Conservation (phyloP, 37 sponge, comb jelly and placozoan species). For the Dysidea cf. avara region DNA sequence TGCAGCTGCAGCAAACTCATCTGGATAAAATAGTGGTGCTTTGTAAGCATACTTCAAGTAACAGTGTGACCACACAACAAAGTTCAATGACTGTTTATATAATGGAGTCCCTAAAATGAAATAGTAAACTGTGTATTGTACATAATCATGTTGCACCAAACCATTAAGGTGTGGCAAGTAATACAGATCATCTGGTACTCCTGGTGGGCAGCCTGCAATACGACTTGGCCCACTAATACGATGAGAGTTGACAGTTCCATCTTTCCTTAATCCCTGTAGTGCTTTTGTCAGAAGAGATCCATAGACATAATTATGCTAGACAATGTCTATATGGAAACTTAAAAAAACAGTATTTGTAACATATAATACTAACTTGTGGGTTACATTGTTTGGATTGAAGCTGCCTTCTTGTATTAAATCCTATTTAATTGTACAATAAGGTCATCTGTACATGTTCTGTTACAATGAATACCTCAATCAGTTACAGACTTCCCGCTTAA, state of each 20-base stretch:
- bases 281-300: constrained; percentile 8
- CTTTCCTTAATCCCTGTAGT: constrained; percentile 15
- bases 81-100: constrained; percentile 9
- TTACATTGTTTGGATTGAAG: too few species aligned
- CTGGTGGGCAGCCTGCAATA: constrained; percentile 26
- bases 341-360: too few species aligned
- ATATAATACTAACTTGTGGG: too few species aligned
- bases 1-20: constrained; percentile 23
- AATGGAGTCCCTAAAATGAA: constrained; percentile 3
- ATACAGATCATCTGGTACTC: constrained; percentile 42
- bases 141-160: not conserved
- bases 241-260: constrained; percentile 40
- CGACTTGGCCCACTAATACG: not conserved
- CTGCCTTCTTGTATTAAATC: too few species aligned
- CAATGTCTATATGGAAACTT: constrained; percentile 22
- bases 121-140: too few species aligned
- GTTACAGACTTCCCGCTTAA: too few species aligned
- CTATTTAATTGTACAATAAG: too few species aligned
- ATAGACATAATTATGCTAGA: constrained; percentile 15
- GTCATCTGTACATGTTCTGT: too few species aligned
- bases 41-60: constrained; percentile 9
- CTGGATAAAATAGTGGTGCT: constrained; percentile 14
- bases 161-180: constrained; percentile 19
- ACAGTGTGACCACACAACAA: constrained; percentile 4
- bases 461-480: too few species aligned